Percentiles rank a stretch among this genome's conserved stretches.
Conservation (phyloP, 2,113 vertebrate species). For the Polypterus bichir region DNA sequence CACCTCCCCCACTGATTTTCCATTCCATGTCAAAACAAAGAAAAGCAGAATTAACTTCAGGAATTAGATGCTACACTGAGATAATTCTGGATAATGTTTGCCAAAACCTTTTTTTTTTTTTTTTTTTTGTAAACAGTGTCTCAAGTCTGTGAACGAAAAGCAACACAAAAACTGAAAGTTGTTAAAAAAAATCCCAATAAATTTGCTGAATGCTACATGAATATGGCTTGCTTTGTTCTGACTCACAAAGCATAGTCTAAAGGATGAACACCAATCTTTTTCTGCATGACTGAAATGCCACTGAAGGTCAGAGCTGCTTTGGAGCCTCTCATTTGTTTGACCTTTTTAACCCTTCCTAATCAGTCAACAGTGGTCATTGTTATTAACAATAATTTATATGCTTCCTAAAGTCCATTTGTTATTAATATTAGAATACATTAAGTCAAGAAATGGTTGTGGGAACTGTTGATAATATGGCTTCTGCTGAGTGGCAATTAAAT, state of each 20-base stretch:
- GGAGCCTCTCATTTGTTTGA: conserved; percentile 55
- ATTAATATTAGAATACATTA: conserved; percentile 37
- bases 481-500: conserved; percentile 7
- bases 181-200: neutral
- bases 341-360: conserved; percentile 51
- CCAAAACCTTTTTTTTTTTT: no score
- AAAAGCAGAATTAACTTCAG: no score
- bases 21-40: no score
- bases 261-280: conserved; percentile 47
- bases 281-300: conserved; percentile 57
- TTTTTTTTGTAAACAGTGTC: no score
- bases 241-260: conserved; percentile 46
- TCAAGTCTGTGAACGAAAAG: no score
- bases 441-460: conserved; percentile 7
- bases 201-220: conserved; percentile 38
- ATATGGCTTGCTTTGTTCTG: conserved; percentile 31
- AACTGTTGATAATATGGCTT: no score
- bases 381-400: conserved; percentile 41
- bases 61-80: no score
- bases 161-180: neutral
- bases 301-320: conserved; percentile 36
- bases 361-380: conserved; percentile 67
- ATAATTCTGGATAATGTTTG: no score
- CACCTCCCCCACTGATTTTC: no score
- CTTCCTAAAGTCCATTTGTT: conserved; percentile 35